phyloP scores from a whole-genome alignment of 2,797 vertebrate species.

The Schizopygopsis malacanthus region DNA sequence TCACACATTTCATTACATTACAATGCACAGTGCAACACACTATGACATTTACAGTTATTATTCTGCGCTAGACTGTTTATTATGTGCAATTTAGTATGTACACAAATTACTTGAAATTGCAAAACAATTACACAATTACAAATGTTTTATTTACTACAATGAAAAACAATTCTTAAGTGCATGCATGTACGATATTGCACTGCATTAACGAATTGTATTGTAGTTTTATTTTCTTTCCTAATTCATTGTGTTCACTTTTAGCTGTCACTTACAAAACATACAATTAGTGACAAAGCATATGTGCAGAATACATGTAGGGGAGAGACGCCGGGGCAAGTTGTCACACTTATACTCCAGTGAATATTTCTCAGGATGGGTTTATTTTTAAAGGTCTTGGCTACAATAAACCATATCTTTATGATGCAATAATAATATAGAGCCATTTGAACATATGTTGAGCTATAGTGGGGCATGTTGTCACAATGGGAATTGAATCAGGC shows the following conservation, averaged over 20 bases:
- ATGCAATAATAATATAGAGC: background rate
- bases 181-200: background rate
- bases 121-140: background rate
- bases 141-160: background rate
- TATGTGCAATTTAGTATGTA: background rate
- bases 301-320: too few relatives aligned
- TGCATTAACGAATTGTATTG: background rate
- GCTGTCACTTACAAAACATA: background rate
- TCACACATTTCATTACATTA: conserved; percentile 5
- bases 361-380: background rate
- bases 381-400: background rate
- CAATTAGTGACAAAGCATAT: background rate
- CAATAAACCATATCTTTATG: background rate
- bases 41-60: background rate
- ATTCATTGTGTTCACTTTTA: background rate
- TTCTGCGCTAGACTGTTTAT: background rate
- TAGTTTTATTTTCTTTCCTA: background rate
- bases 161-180: background rate
- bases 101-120: background rate
- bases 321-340: background rate
- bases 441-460: too few relatives aligned
- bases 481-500: background rate
- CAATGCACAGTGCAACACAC: too few relatives aligned
- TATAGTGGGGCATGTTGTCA: background rate
- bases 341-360: background rate